These are phyloP conservation scores for Lutjanus campechanus DNA, from an alignment of 2,797 vertebrate genomes.

Conservation along the genomic window DNA sequence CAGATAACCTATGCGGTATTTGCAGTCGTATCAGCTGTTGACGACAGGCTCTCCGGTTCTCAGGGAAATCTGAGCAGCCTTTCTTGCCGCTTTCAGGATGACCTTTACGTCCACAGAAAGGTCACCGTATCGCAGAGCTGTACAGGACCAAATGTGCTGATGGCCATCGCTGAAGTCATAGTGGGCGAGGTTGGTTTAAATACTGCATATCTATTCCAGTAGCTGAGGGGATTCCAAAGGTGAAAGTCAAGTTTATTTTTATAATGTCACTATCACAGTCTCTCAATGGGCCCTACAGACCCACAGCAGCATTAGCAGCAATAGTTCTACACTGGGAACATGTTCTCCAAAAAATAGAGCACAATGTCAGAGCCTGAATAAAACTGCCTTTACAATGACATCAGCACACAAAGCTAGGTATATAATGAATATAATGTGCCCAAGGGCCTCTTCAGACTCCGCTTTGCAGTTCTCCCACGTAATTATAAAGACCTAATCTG, in stretches of 20 bases:
- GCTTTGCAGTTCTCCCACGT: background rate
- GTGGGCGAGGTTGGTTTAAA: conserved; percentile 34
- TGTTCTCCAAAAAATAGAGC: too few relatives aligned
- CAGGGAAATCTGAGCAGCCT: conserved; percentile 51
- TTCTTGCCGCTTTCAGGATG: conserved; percentile 40
- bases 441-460: background rate
- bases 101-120: conserved; percentile 73
- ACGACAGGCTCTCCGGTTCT: conserved; percentile 40
- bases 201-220: conserved; percentile 15
- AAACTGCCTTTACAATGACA: background rate
- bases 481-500: background rate
- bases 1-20: conserved; percentile 53
- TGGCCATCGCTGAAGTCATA: conserved; percentile 33
- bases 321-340: background rate
- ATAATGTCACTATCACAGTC: conserved; percentile 9
- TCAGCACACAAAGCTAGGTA: background rate
- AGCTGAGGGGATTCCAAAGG: conserved; percentile 16
- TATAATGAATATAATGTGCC: conserved; percentile 4
- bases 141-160: conserved; percentile 32
- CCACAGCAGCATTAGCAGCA: background rate
- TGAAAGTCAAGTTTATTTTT: conserved; percentile 40
- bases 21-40: conserved; percentile 50
- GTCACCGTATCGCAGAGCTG: conserved; percentile 43
- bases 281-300: conserved; percentile 1
- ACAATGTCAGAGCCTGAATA: background rate